Percentiles rank a stretch among this genome's conserved stretches.
Evolutionary conservation across 2,888 invertebrate species (phyloP).

Genomic region (Drosophila nigricruria): DNA sequence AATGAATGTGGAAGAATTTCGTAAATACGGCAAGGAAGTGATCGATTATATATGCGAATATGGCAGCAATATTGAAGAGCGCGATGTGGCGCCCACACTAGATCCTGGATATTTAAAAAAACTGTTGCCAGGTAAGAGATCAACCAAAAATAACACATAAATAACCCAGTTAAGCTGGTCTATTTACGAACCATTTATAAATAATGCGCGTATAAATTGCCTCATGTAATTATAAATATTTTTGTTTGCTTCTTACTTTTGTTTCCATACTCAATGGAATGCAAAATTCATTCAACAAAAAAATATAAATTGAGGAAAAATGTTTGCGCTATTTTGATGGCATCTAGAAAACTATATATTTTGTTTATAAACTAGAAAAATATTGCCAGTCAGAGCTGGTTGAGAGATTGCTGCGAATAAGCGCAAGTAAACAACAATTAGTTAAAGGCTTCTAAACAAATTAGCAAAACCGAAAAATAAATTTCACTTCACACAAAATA

Average conservation of each 20-base stretch:
- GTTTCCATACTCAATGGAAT: conserved; percentile 24
- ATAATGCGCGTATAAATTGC: conserved; percentile 3
- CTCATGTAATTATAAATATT: conserved; percentile 24
- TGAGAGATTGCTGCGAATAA: conserved; percentile 40
- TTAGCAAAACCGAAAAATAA: conserved; percentile 50
- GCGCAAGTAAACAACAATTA: conserved; percentile 64
- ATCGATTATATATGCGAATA: conserved; percentile 94
- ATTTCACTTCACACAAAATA: conserved; percentile 50
- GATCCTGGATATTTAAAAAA: conserved; percentile 92
- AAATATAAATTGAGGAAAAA: neutral
- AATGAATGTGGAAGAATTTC: conserved; percentile 92
- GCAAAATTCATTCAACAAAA: conserved; percentile 27
- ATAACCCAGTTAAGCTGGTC: neutral
- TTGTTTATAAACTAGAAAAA: conserved; percentile 24
- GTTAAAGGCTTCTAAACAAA: conserved; percentile 61
- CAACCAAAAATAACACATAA: neutral
- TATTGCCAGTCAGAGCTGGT: conserved; percentile 7
- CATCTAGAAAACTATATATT: conserved; percentile 28
- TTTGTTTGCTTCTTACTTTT: neutral
- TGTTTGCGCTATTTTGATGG: conserved; percentile 24
- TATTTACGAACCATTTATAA: conserved; percentile 4
- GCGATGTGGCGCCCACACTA: conserved; percentile 91
- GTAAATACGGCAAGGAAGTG: conserved; percentile 91
- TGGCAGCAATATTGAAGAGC: conserved; percentile 88
- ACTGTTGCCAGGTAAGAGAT: conserved; percentile 87